Evolutionary conservation across 2,888 invertebrate species (phyloP).

Genomic region (Leptopilina syphax): DNA sequence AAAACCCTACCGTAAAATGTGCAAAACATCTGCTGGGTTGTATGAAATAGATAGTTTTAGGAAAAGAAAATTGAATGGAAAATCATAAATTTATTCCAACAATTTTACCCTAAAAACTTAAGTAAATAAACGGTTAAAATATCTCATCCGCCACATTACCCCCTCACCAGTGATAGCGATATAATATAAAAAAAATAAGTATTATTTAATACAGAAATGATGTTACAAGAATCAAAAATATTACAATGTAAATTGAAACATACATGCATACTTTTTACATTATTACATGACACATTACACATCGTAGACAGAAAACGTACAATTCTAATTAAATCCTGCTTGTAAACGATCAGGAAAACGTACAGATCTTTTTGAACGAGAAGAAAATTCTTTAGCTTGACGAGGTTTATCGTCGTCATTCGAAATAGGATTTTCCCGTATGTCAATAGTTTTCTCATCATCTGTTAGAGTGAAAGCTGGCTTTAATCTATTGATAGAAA

Average conservation of each 20-base stretch:
- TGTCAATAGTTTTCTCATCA: no score
- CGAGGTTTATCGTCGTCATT: neutral
- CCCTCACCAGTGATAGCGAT: slow-evolving; percentile 14
- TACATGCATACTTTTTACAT: no score
- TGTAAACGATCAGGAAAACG: neutral
- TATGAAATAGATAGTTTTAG: no score
- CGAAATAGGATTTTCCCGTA: neutral
- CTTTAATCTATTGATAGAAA: neutral
- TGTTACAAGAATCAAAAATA: neutral
- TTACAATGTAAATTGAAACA: neutral
- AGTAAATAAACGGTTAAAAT: no score
- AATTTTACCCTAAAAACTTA: no score
- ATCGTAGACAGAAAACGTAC: neutral
- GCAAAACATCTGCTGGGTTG: no score
- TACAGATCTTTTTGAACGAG: neutral
- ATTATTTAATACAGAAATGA: neutral
- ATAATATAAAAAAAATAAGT: neutral
- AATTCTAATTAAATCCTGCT: neutral
- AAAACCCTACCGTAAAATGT: no score
- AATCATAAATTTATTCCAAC: no score
- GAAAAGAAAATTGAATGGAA: no score
- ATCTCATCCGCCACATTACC: neutral
- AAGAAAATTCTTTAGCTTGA: neutral
- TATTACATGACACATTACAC: no score
- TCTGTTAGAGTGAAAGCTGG: neutral